phyloP scores from a whole-genome alignment of 2,888 invertebrate genomes.

The Lithophane ornitopus region DNA sequence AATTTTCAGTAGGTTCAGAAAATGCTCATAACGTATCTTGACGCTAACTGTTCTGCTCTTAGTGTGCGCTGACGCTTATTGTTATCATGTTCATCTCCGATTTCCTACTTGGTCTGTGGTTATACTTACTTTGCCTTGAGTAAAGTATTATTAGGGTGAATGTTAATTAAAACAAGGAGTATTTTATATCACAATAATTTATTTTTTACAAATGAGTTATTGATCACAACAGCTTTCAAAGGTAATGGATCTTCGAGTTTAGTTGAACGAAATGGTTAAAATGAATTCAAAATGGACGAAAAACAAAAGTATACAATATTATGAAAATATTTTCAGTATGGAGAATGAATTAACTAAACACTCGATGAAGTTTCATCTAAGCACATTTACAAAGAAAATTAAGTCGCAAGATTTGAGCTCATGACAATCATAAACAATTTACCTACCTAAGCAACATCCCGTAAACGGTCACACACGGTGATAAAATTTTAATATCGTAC shows the following conservation, averaged over 20 bases:
- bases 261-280: slow-evolving; percentile 82
- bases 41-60: no score
- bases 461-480: slow-evolving; percentile 84
- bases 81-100: not conserved
- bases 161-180: slow-evolving; percentile 65
- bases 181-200: slow-evolving; percentile 90
- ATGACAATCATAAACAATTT: slow-evolving; percentile 80
- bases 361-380: slow-evolving; percentile 66
- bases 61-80: not conserved
- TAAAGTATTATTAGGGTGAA: not conserved
- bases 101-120: no score
- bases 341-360: slow-evolving; percentile 64
- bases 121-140: not conserved
- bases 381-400: slow-evolving; percentile 72
- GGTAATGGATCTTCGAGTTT: slow-evolving; percentile 80
- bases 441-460: slow-evolving; percentile 85
- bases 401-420: slow-evolving; percentile 85
- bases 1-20: no score
- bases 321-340: slow-evolving; percentile 66
- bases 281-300: slow-evolving; percentile 76
- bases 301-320: slow-evolving; percentile 74
- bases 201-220: slow-evolving; percentile 90
- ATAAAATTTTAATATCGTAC: slow-evolving; percentile 84
- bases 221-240: slow-evolving; percentile 88
- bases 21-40: no score